Evolutionary conservation across 2,113 vertebrate genomes (phyloP).

Genomic region (Protobothrops flavoviridis): DNA sequence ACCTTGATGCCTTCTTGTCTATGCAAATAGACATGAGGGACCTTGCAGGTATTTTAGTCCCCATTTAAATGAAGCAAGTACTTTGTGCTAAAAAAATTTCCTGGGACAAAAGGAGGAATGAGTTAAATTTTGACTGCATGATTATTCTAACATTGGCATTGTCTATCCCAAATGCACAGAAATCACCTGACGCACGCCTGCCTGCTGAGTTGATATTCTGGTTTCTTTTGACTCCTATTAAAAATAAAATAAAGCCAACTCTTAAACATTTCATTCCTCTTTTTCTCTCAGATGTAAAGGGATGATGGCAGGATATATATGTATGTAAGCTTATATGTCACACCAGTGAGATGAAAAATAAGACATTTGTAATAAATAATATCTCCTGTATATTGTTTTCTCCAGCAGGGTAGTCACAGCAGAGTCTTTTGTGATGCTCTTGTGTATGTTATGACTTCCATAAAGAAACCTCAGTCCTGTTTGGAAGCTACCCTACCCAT

Average conservation of each 20-base stretch:
- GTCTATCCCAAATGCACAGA: background rate
- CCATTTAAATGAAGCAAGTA: background rate
- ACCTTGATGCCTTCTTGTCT: background rate
- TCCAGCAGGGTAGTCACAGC: background rate
- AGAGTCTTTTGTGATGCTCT: background rate
- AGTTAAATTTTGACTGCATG: background rate
- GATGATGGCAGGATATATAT: slow-evolving; percentile 31
- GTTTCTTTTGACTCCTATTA: slow-evolving; percentile 21
- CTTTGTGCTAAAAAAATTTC: background rate
- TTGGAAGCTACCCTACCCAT: slow-evolving; percentile 2
- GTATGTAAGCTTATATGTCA: slow-evolving; percentile 29
- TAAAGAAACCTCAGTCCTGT: slow-evolving; percentile 5
- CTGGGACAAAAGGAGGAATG: background rate
- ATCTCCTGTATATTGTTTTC: background rate
- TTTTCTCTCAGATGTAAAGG: slow-evolving; percentile 29
- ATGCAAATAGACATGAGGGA: background rate
- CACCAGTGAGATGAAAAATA: slow-evolving; percentile 37
- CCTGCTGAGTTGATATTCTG: background rate
- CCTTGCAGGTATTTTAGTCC: background rate
- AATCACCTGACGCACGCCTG: background rate
- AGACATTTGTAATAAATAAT: slow-evolving; percentile 29
- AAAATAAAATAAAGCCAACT: background rate
- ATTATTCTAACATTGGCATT: background rate
- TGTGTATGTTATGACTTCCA: background rate
- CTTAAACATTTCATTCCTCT: slow-evolving; percentile 1